These are phyloP conservation scores for Netelia fuscicornis DNA, from an alignment of 2,888 invertebrate species.

Conservation along the genomic window DNA sequence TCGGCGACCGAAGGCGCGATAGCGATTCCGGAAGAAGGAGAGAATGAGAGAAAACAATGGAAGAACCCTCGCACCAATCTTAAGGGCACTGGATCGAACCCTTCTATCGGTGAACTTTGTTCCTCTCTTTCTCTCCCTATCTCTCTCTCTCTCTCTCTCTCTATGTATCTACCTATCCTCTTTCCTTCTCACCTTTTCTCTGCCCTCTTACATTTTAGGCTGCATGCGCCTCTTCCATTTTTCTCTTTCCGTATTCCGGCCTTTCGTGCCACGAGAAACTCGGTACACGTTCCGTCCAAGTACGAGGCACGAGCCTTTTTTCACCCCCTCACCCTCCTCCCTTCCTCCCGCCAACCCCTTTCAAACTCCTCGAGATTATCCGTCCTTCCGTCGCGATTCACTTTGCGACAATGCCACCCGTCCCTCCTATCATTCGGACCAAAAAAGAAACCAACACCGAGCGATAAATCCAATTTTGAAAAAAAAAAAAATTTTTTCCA, in stretches of 20 bases:
- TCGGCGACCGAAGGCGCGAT: conserved; percentile 13
- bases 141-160: conserved; percentile 40
- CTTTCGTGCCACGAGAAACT: conserved; percentile 54
- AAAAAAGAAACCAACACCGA: conserved; percentile 32
- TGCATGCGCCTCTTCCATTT: conserved; percentile 44
- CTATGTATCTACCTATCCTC: conserved; percentile 34
- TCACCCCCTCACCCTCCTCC: background rate
- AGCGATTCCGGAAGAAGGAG: conserved; percentile 38
- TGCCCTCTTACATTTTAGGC: conserved; percentile 36
- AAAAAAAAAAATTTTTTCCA: background rate
- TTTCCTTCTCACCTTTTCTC: conserved; percentile 26
- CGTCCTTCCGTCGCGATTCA: conserved; percentile 43
- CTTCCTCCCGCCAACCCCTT: background rate
- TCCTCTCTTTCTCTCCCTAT: conserved; percentile 67
- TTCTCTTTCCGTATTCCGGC: conserved; percentile 39
- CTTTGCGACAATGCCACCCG: too few relatives aligned
- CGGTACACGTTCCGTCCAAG: conserved; percentile 27
- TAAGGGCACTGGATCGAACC: conserved; percentile 82
- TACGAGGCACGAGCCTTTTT: conserved; percentile 37
- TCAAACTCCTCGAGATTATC: conserved; percentile 63
- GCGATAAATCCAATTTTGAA: conserved; percentile 26
- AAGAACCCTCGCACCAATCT: conserved; percentile 74
- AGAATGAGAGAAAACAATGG: conserved; percentile 60
- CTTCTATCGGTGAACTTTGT: conserved; percentile 74
- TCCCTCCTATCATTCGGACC: background rate